Percentiles rank a stretch among this genome's conserved stretches.
Evolutionary conservation across 1,140 invertebrate genomes (phyloP).

Genomic region (Papilio machaon): DNA sequence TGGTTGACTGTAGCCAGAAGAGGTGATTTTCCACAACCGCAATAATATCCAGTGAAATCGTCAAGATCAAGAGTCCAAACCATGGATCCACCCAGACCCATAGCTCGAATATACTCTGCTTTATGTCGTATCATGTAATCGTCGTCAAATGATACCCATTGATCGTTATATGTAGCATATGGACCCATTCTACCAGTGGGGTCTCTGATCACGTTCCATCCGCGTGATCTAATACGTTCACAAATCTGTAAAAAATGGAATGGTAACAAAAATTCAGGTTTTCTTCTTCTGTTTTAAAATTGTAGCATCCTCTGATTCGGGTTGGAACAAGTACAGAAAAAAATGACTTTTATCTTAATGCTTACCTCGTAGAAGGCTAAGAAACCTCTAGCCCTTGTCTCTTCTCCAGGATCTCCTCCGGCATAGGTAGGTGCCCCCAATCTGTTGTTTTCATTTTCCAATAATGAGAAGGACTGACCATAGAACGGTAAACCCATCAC

Average conservation of each 20-base stretch:
- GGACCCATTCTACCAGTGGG: conserved; percentile 88
- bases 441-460: conserved; percentile 83
- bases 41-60: conserved; percentile 87
- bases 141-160: conserved; percentile 94
- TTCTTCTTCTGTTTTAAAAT: neutral
- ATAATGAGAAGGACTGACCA: conserved; percentile 91
- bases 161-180: conserved; percentile 87
- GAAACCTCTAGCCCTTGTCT: conserved; percentile 90
- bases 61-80: conserved; percentile 92
- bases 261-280: neutral
- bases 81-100: conserved; percentile 92
- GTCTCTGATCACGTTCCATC: conserved; percentile 88
- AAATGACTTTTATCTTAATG: neutral
- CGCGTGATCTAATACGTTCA: conserved; percentile 83
- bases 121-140: conserved; percentile 87
- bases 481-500: conserved; percentile 93
- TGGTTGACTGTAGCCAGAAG: conserved; percentile 86
- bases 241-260: conserved; percentile 83
- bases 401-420: conserved; percentile 90
- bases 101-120: conserved; percentile 88
- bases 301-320: neutral
- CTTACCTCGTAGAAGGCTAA: conserved; percentile 92
- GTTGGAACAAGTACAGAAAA: neutral
- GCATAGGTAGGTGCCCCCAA: conserved; percentile 87
- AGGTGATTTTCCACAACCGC: conserved; percentile 90